phyloP scores from a whole-genome alignment of 2,113 vertebrate genomes.

The Paradisaea rubra region DNA sequence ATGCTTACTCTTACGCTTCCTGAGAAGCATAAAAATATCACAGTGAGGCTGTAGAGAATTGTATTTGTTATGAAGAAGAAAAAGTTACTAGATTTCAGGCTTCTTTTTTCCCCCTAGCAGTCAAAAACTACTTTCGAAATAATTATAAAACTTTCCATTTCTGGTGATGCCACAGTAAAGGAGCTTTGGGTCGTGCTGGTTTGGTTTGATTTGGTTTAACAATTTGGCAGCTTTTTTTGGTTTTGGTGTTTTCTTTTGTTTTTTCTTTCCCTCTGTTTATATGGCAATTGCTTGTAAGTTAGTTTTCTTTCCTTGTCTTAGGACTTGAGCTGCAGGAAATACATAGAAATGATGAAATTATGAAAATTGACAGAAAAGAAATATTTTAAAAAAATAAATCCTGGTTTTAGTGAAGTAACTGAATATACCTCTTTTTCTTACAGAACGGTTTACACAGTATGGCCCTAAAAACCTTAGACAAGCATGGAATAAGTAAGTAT shows the following conservation, averaged over 20 bases:
- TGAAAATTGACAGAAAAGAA: neutral
- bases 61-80: neutral
- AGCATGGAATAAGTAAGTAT: conserved; percentile 97
- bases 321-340: neutral
- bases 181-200: neutral
- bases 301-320: neutral
- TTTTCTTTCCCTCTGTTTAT: neutral
- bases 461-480: conserved; percentile 92
- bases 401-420: neutral
- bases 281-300: neutral
- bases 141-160: neutral
- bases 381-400: neutral
- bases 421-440: neutral
- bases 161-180: neutral
- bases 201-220: neutral
- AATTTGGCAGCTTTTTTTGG: neutral
- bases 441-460: conserved; percentile 92
- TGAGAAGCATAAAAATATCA: neutral
- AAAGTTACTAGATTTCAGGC: neutral
- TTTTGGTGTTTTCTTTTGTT: neutral
- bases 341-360: neutral
- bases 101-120: neutral
- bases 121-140: neutral
- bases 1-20: neutral
- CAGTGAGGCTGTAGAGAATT: neutral